These are phyloP conservation scores for Magallana nippona DNA, from an alignment of 2,888 invertebrate species.

Conservation along the genomic window DNA sequence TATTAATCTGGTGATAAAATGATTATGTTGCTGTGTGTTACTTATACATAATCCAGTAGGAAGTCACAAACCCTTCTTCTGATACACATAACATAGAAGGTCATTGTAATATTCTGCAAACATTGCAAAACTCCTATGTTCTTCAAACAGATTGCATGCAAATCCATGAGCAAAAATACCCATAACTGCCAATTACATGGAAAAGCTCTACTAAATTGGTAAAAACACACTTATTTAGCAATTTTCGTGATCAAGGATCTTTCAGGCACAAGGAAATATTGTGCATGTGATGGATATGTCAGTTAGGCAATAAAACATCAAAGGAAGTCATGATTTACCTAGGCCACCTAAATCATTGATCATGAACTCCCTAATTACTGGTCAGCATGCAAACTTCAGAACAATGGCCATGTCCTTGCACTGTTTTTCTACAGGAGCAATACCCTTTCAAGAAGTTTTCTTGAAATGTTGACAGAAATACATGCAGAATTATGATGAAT, in stretches of 20 bases:
- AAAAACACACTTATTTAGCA: background rate
- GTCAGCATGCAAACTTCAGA: background rate
- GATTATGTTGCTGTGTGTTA: too few relatives aligned
- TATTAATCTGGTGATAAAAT: too few relatives aligned
- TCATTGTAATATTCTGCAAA: too few relatives aligned
- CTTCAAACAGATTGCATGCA: background rate
- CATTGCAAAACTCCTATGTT: too few relatives aligned
- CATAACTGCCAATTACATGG: background rate
- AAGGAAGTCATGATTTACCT: constrained; percentile 11
- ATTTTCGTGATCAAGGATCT: constrained; percentile 1
- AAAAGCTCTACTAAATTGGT: background rate
- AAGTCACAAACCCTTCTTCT: too few relatives aligned
- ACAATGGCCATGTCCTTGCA: background rate
- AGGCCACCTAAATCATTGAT: constrained; percentile 4
- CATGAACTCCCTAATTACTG: background rate
- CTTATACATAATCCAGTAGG: too few relatives aligned
- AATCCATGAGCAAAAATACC: background rate
- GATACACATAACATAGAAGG: too few relatives aligned
- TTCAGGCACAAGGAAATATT: background rate
- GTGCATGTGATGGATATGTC: constrained; percentile 17
- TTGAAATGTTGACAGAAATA: too few relatives aligned
- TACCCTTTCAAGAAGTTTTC: background rate
- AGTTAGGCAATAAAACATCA: background rate
- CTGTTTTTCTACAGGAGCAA: background rate
- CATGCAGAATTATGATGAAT: too few relatives aligned